A percentile compares a stretch with the other conserved stretches of the same genome.
These are phyloP conservation scores for Pseudachorutes palmiensis DNA, from an alignment of 1,140 invertebrate genomes.

Conservation along the genomic window DNA sequence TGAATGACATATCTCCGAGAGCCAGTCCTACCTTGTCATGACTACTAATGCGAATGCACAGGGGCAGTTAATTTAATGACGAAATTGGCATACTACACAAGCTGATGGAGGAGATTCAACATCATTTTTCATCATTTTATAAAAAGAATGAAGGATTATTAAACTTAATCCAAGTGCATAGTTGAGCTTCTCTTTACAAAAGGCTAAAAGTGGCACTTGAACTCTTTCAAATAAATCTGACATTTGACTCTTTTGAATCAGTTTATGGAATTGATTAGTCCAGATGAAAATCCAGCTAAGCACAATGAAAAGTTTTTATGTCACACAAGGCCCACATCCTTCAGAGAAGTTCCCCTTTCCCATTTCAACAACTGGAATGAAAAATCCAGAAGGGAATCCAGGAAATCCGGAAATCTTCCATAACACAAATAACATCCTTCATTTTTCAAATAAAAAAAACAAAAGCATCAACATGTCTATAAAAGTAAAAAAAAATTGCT, in stretches of 20 bases:
- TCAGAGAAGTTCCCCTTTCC: neutral
- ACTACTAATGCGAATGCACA: neutral
- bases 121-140: neutral
- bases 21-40: neutral
- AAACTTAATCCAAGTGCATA: neutral
- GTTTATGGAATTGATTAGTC: neutral
- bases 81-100: neutral
- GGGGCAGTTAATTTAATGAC: neutral
- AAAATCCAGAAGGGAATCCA: neutral
- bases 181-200: neutral
- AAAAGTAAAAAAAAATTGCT: neutral
- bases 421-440: neutral
- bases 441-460: neutral
- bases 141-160: neutral
- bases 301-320: neutral
- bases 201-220: neutral
- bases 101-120: neutral
- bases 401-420: neutral
- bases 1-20: slow-evolving; percentile 8
- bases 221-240: neutral
- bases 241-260: neutral
- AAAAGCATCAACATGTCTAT: neutral
- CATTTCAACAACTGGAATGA: neutral
- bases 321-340: neutral
- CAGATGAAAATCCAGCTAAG: neutral